Percentiles rank a stretch among this genome's conserved stretches.
phyloP scores from a whole-genome alignment of 2,888 invertebrate species.

The Lydus trimaculatus region DNA sequence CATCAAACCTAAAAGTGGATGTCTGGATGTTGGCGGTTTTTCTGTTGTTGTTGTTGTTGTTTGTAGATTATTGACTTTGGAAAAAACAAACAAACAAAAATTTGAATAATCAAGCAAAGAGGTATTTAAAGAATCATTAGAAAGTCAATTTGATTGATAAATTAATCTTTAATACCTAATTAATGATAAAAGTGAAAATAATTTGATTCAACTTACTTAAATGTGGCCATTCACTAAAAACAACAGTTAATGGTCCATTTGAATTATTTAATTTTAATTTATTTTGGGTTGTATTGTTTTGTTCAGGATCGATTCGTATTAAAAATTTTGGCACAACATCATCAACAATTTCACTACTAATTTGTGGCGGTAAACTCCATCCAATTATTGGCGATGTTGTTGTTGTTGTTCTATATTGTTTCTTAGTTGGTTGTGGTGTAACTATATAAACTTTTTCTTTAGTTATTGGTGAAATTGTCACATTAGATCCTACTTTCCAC shows the following conservation, averaged over 20 bases:
- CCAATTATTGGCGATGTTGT: slow-evolving; percentile 43
- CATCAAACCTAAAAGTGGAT: slow-evolving; percentile 63
- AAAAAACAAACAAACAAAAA: slow-evolving; percentile 24
- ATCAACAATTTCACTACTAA: slow-evolving; percentile 48
- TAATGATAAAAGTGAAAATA: not conserved
- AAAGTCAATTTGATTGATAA: not conserved
- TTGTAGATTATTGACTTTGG: slow-evolving; percentile 67
- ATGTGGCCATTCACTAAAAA: slow-evolving; percentile 62
- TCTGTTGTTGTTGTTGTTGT: slow-evolving; percentile 55
- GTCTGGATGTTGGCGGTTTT: slow-evolving; percentile 56
- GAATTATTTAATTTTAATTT: slow-evolving; percentile 31
- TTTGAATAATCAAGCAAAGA: not conserved
- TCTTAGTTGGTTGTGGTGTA: slow-evolving; percentile 73
- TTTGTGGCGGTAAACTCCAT: slow-evolving; percentile 51
- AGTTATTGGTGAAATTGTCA: slow-evolving; percentile 77
- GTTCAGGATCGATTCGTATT: slow-evolving; percentile 45
- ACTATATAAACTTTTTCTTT: slow-evolving; percentile 85
- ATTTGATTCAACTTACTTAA: slow-evolving; percentile 55
- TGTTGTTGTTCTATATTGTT: slow-evolving; percentile 49
- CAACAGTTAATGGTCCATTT: slow-evolving; percentile 49
- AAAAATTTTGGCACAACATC: slow-evolving; percentile 44
- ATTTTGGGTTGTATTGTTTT: slow-evolving; percentile 25
- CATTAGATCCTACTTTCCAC: slow-evolving; percentile 75
- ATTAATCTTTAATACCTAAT: no score
- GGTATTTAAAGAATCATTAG: not conserved